Percentiles rank a stretch among this genome's conserved stretches.
These are phyloP conservation scores for Entomobrya proxima DNA, from an alignment of 2,888 invertebrate species.

Conservation along the genomic window DNA sequence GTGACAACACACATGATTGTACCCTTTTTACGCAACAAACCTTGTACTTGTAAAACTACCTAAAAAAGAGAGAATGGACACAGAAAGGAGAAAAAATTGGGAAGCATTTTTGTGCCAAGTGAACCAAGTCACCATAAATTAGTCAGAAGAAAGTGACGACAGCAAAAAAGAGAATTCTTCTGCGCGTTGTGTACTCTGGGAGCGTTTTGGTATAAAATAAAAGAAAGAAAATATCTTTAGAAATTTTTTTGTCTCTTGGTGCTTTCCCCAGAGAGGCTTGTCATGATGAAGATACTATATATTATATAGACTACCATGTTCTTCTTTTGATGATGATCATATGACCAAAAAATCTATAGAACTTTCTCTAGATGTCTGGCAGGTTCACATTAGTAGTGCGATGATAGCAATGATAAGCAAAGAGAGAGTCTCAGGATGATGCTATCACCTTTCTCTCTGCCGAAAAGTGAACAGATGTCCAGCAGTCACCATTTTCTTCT, in stretches of 20 bases:
- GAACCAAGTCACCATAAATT: slow-evolving; percentile 53
- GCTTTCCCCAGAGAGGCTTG: slow-evolving; percentile 22
- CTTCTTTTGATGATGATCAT: slow-evolving; percentile 8
- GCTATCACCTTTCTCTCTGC: not conserved
- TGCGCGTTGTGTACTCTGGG: not conserved
- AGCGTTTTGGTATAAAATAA: no score
- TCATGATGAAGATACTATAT: no score
- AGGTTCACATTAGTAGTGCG: not conserved
- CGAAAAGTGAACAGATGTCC: slow-evolving; percentile 40
- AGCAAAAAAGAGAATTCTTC: not conserved
- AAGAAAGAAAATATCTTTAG: not conserved
- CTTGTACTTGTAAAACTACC: no score
- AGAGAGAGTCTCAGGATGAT: not conserved
- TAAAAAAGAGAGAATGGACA: no score
- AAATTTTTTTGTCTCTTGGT: not conserved
- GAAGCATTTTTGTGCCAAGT: slow-evolving; percentile 41
- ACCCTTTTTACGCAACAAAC: no score
- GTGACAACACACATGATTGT: no score
- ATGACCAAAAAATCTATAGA: not conserved
- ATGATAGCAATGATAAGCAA: not conserved
- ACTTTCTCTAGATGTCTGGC: not conserved
- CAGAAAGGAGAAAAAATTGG: not conserved
- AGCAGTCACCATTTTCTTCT: not conserved
- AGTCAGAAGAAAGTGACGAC: slow-evolving; percentile 41
- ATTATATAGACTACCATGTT: not conserved